These are phyloP conservation scores for Luidia sarsii DNA, from an alignment of 53 echinoderm and acorn worm genomes.

Conservation along the genomic window DNA sequence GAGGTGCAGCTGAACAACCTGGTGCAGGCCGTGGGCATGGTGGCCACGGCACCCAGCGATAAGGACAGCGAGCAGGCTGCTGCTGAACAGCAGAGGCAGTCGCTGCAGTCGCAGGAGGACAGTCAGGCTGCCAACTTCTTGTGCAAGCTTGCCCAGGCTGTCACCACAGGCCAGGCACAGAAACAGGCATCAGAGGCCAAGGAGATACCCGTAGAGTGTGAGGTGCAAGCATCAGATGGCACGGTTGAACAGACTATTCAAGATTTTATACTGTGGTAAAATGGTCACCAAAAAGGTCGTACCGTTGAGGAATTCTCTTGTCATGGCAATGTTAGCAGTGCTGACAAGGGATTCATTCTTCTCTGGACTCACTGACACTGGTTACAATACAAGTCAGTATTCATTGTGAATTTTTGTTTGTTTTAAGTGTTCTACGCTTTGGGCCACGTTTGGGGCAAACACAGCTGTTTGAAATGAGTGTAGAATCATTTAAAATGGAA, in stretches of 20 bases:
- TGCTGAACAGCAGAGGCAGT: neutral
- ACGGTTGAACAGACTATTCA: constrained; percentile 36
- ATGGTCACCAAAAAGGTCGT: too few relatives aligned
- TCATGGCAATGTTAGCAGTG: too few relatives aligned
- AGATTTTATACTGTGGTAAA: constrained; percentile 43
- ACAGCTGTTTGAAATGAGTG: too few relatives aligned
- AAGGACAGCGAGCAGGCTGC: neutral
- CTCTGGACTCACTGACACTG: too few relatives aligned
- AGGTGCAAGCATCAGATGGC: constrained; percentile 5
- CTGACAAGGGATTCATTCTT: too few relatives aligned
- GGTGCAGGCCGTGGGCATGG: constrained; percentile 12
- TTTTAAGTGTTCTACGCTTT: too few relatives aligned
- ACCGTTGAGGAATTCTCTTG: too few relatives aligned
- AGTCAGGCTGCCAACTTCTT: constrained; percentile 35
- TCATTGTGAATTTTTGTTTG: too few relatives aligned
- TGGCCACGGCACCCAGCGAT: neutral
- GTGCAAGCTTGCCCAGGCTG: constrained; percentile 48
- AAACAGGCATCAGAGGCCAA: neutral
- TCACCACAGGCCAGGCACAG: constrained; percentile 17
- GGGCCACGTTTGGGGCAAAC: too few relatives aligned
- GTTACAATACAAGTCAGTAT: too few relatives aligned
- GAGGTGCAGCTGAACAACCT: constrained; percentile 34
- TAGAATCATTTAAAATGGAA: too few relatives aligned
- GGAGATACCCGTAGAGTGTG: neutral
- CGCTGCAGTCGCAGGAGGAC: neutral